phyloP scores from a whole-genome alignment of 2,797 vertebrate species.

The Etheostoma nigrum region DNA sequence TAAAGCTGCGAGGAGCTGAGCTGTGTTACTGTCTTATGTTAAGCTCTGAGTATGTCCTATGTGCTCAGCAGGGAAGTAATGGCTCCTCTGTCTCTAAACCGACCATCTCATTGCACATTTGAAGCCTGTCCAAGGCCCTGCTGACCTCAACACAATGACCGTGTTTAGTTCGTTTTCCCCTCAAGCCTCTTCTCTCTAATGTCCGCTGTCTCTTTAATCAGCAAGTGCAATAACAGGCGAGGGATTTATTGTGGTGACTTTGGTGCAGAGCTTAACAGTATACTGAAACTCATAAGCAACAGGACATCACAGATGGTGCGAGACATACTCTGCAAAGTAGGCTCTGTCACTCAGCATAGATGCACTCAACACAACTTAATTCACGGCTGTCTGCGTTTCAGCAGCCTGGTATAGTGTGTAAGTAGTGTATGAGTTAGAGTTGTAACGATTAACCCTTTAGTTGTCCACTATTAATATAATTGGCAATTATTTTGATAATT shows the following conservation, averaged over 20 bases:
- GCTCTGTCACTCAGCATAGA: conserved; percentile 16
- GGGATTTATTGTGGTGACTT: conserved; percentile 56
- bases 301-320: conserved; percentile 61
- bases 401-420: neutral
- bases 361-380: conserved; percentile 21
- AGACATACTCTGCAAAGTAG: conserved; percentile 29
- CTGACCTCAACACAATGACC: conserved; percentile 74
- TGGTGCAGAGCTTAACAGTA: conserved; percentile 60
- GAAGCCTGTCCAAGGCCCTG: conserved; percentile 66
- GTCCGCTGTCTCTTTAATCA: conserved; percentile 60
- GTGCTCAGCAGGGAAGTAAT: conserved; percentile 71
- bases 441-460: too few species aligned
- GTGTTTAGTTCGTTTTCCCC: conserved; percentile 41
- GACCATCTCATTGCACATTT: conserved; percentile 74
- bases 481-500: too few species aligned
- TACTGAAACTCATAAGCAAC: conserved; percentile 49
- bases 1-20: conserved; percentile 53
- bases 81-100: conserved; percentile 67
- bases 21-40: conserved; percentile 61
- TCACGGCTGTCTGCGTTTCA: conserved; percentile 20
- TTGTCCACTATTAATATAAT: too few species aligned
- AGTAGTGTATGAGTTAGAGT: too few species aligned
- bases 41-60: conserved; percentile 66
- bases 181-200: conserved; percentile 18
- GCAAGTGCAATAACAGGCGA: conserved; percentile 48